A percentile compares a stretch with the other conserved stretches of the same genome.
Evolutionary conservation across 2,888 invertebrate genomes (phyloP).

Genomic region (Zaprionus bogoriensis): DNA sequence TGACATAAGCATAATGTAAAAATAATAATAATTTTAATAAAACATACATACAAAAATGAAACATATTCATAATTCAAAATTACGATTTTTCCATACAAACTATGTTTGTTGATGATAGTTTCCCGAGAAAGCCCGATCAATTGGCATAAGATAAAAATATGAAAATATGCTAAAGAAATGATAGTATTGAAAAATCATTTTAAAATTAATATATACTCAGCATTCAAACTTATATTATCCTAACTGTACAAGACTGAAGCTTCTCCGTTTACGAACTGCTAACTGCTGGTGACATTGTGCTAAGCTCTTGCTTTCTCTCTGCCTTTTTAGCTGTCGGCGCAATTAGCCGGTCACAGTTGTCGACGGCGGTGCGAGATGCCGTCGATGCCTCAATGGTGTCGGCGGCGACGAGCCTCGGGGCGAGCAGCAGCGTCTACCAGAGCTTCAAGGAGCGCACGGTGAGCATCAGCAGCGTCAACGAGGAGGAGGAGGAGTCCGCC

Average conservation of each 20-base stretch:
- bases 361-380: conserved; percentile 35
- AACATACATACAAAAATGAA: neutral
- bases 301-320: neutral
- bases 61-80: too few relatives aligned
- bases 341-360: conserved; percentile 32
- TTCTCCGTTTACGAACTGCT: neutral
- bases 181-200: neutral
- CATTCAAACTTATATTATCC: too few relatives aligned
- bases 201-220: too few relatives aligned
- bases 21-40: neutral
- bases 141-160: neutral
- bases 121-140: too few relatives aligned
- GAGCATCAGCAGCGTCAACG: conserved; percentile 78
- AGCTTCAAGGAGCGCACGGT: conserved; percentile 78
- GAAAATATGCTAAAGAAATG: neutral
- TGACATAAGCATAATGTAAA: neutral
- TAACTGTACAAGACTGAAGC: too few relatives aligned
- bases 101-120: too few relatives aligned
- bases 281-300: neutral
- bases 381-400: conserved; percentile 33
- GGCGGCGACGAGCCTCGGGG: conserved; percentile 5
- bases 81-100: too few relatives aligned
- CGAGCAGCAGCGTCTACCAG: conserved; percentile 47
- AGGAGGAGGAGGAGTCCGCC: conserved; percentile 80
- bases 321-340: conserved; percentile 12